Percentiles rank a stretch among this genome's conserved stretches.
Conservation (phyloP, 1,140 invertebrate genomes). For the Brachionus manjavacas region DNA sequence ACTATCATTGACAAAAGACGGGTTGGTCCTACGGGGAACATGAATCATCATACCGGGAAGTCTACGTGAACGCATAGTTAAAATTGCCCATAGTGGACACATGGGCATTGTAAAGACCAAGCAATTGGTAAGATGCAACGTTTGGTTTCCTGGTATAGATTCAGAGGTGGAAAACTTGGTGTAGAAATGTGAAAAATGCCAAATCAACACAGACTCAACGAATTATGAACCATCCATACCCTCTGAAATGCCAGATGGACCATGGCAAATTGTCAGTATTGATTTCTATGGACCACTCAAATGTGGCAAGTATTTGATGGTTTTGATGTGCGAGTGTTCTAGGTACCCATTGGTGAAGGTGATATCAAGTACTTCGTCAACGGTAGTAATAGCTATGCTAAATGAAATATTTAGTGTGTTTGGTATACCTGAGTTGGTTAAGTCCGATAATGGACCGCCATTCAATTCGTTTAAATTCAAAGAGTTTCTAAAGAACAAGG, state of each 20-base stretch:
- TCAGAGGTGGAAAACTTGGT: conserved; percentile 54
- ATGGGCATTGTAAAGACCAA: conserved; percentile 62
- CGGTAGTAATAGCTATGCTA: neutral
- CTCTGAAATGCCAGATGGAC: conserved; percentile 45
- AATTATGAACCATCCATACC: conserved; percentile 42
- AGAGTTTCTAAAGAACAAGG: conserved; percentile 38
- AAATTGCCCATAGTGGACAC: conserved; percentile 58
- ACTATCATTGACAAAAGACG: neutral
- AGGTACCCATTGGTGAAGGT: conserved; percentile 59
- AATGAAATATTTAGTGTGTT: conserved; percentile 42
- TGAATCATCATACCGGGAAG: conserved; percentile 56
- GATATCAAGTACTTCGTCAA: conserved; percentile 42
- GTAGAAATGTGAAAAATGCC: conserved; percentile 52
- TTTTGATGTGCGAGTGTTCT: conserved; percentile 57
- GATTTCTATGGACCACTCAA: conserved; percentile 53
- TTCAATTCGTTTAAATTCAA: conserved; percentile 44
- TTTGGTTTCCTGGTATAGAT: conserved; percentile 61
- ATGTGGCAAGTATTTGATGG: conserved; percentile 47
- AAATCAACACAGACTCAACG: conserved; percentile 48
- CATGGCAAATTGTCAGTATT: conserved; percentile 49
- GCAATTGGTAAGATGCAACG: conserved; percentile 56
- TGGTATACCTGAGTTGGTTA: conserved; percentile 44
- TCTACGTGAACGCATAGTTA: conserved; percentile 50
- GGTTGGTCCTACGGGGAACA: conserved; percentile 46
- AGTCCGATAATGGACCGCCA: conserved; percentile 46